Evolutionary conservation across 2,888 invertebrate species (phyloP).

Genomic region (Quadroppia sp.): DNA sequence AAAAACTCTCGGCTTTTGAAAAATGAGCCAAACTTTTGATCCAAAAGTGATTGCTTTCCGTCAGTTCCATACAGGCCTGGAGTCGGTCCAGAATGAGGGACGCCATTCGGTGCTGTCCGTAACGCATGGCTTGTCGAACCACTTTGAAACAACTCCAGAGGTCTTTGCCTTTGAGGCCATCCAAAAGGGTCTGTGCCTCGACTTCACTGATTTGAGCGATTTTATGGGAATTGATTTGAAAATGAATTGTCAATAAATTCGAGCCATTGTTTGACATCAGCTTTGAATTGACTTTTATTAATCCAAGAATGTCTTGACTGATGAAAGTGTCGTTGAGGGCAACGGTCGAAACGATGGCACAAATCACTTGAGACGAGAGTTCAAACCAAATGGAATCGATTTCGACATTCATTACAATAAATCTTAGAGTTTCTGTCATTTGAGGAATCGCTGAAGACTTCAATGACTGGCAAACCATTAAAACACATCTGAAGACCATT

Average conservation of each 20-base stretch:
- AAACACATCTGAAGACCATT: conserved; percentile 35
- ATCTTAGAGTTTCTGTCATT: conserved; percentile 28
- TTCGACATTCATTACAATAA: conserved; percentile 30
- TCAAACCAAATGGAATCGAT: conserved; percentile 25
- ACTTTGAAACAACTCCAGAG: conserved; percentile 82
- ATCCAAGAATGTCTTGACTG: conserved; percentile 13
- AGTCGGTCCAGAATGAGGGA: conserved; percentile 53
- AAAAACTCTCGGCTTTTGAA: conserved; percentile 53
- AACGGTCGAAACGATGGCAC: conserved; percentile 20
- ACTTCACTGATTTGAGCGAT: neutral
- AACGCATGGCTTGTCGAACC: conserved; percentile 76
- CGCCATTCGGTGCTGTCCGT: conserved; percentile 72
- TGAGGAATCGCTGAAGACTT: conserved; percentile 9
- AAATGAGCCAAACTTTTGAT: conserved; percentile 66
- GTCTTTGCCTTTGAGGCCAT: conserved; percentile 53
- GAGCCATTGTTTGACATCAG: neutral
- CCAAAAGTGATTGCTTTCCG: conserved; percentile 86
- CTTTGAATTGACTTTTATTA: conserved; percentile 10
- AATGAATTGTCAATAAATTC: conserved; percentile 10
- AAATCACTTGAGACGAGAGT: conserved; percentile 32
- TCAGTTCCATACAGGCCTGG: conserved; percentile 60
- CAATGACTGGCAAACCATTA: conserved; percentile 16
- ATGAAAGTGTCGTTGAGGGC: conserved; percentile 4
- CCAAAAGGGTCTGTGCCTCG: neutral
- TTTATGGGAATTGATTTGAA: conserved; percentile 27